Base-by-base conservation (phyloP, 1,140 invertebrate genomes). In the Polyergus mexicanus region DNA sequence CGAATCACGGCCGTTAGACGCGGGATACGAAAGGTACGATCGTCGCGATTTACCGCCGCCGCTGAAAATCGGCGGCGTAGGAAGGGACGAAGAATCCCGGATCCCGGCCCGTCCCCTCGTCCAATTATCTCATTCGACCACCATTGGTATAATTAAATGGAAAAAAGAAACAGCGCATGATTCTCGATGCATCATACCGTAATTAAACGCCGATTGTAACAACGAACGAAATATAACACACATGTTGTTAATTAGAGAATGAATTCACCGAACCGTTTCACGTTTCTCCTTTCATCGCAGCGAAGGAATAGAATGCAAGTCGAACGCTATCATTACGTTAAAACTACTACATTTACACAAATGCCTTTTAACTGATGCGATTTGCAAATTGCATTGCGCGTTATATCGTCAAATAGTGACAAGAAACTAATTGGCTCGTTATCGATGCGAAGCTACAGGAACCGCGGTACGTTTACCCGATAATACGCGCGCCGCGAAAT, bases 341-440 rank as follows among this genome's bases (percentile, higher is more conserved):
- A 76, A 62, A 62, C 25, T 3, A 22, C 16, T 13, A n/a, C 5
- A 38, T 47, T 32, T n/a, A 13, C 41, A 41, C 19, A 44, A 63
- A 32, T 69, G 10, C 41, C 66, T 74, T 77, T 88, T 62, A 47
- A 62, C 16, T 28, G 83, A 84, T 80, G 32, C 87, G 72, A 78
- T 44, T 63, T 51, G 35, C n/a, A 63, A 66, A 86, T 85, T 69
- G 83, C 69, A 38, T 22, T 2, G 32, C 65, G 28, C 22, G 66
- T 89, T 86, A 56, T 75, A 75, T 86, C 71, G 77, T 72, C 60
- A 86, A 62, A n/a, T 66, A 25, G 32, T 38, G 87, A 88, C 84
- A 86, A 89, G 86, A 68, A 77, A 72, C 60, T 89, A 89, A 89
- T 89, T 89, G 87, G 88, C 65, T 89, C 88, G 77, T 86, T 86